phyloP scores from a whole-genome alignment of 2,113 vertebrate genomes.

The Rhadina sibilatrix region DNA sequence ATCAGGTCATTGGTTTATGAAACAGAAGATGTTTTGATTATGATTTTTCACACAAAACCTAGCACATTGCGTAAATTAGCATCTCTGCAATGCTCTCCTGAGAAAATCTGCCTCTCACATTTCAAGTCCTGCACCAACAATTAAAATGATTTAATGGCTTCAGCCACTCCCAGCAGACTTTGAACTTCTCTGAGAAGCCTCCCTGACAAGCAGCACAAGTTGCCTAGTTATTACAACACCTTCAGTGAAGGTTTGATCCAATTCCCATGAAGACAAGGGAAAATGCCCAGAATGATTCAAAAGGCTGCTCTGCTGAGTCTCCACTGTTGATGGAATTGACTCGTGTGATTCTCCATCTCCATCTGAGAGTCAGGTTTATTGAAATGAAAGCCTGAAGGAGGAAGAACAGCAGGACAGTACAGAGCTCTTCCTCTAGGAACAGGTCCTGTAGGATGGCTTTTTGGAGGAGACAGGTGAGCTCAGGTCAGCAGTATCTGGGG shows the following conservation, averaged over 20 bases:
- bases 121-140: not conserved
- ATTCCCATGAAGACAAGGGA: not conserved
- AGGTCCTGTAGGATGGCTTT: not conserved
- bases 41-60: not conserved
- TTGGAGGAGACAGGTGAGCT: not conserved
- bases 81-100: not conserved
- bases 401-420: not conserved
- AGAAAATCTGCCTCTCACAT: not conserved
- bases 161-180: not conserved
- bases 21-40: not conserved
- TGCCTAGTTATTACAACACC: not conserved
- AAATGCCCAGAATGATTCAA: not conserved
- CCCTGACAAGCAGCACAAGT: not conserved
- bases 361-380: not conserved
- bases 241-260: not conserved
- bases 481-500: not conserved
- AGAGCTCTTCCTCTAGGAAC: not conserved
- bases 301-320: not conserved
- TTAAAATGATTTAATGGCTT: not conserved
- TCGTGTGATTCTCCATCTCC: fast-evolving
- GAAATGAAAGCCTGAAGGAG: not conserved
- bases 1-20: not conserved
- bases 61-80: not conserved
- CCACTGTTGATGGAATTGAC: not conserved
- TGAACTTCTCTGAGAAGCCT: not conserved